A percentile compares a stretch with the other conserved stretches of the same genome.
Evolutionary conservation across 2,888 invertebrate genomes (phyloP).

Genomic region (Thyatira batis): DNA sequence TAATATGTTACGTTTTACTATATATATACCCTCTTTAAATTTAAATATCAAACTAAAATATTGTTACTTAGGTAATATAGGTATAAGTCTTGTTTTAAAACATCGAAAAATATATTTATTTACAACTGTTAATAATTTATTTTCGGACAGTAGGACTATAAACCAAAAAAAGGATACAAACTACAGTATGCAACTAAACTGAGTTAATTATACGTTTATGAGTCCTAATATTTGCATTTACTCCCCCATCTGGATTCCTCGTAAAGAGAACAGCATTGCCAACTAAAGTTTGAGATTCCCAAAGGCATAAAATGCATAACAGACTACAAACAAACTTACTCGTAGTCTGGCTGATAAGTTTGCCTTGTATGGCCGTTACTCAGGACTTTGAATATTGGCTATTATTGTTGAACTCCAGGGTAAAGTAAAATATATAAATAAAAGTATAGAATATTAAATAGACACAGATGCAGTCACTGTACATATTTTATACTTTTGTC

Average conservation of each 20-base stretch:
- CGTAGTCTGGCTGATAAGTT: not conserved
- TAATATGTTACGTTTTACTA: too few species aligned
- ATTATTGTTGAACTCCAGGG: not conserved
- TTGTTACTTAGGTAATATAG: too few species aligned
- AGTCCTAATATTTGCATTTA: not conserved
- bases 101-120: too few species aligned
- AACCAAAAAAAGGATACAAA: not conserved
- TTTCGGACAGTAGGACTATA: not conserved
- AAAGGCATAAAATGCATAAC: constrained; percentile 38
- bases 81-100: too few species aligned
- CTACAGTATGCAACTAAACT: not conserved
- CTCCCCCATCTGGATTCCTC: not conserved
- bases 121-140: too few species aligned
- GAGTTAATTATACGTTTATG: not conserved
- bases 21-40: too few species aligned
- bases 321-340: constrained; percentile 22
- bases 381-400: not conserved
- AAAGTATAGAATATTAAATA: too few species aligned
- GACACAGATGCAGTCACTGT: too few species aligned
- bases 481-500: too few species aligned
- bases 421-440: too few species aligned
- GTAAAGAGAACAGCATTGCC: constrained; percentile 5
- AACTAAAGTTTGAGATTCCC: constrained; percentile 28
- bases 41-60: too few species aligned
- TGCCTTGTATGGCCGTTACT: not conserved